Conservation (phyloP, 2,797 vertebrate genomes). For the Okamejei kenojei region DNA sequence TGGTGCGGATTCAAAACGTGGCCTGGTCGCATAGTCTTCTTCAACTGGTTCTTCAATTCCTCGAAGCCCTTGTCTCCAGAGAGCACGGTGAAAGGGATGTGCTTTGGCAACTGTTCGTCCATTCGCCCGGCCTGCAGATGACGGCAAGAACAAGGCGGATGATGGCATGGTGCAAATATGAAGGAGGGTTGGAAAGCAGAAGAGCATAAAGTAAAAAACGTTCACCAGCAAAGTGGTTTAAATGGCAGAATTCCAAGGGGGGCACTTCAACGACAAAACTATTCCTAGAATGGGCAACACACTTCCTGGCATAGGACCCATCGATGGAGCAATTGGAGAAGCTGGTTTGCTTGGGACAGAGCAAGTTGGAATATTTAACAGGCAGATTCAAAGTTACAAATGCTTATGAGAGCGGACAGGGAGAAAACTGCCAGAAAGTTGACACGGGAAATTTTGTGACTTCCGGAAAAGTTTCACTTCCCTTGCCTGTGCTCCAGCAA, state of each 20-base stretch:
- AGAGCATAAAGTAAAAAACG: background rate
- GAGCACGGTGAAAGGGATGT: constrained; percentile 69
- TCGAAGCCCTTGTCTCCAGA: constrained; percentile 70
- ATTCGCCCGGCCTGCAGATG: constrained; percentile 61
- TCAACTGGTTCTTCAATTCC: constrained; percentile 64
- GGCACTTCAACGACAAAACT: no score
- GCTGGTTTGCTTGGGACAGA: background rate
- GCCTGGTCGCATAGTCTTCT: constrained; percentile 63
- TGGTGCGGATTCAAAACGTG: constrained; percentile 65
- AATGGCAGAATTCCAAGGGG: background rate
- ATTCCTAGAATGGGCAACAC: no score
- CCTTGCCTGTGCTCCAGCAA: background rate
- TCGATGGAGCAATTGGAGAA: background rate
- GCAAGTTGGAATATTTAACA: background rate
- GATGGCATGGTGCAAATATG: background rate
- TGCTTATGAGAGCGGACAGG: background rate
- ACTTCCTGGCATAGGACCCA: background rate
- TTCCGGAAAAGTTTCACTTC: background rate
- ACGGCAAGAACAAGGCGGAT: background rate
- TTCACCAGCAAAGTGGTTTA: background rate
- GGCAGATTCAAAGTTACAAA: background rate
- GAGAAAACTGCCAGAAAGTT: background rate
- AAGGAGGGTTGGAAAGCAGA: background rate
- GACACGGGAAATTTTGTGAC: background rate
- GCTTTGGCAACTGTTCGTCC: constrained; percentile 66